Conservation (phyloP, 2,888 invertebrate species). For the Bruchidius siliquastri region DNA sequence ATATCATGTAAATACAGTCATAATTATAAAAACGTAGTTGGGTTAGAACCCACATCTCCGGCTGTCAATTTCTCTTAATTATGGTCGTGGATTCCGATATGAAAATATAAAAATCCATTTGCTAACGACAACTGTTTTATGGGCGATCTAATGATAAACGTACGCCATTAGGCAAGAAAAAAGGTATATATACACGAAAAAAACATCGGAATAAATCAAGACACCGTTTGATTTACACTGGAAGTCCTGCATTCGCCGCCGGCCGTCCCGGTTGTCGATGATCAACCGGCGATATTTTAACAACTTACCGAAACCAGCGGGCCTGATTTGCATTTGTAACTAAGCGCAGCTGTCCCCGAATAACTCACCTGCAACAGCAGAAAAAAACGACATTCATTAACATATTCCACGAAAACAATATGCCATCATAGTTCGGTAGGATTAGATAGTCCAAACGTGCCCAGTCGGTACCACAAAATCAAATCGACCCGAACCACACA, state of each 20-base stretch:
- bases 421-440: not conserved
- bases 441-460: not conserved
- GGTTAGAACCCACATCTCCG: no score
- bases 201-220: not conserved
- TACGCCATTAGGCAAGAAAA: not conserved
- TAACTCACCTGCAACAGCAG: not conserved
- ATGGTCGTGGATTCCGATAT: no score
- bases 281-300: not conserved
- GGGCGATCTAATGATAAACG: not conserved
- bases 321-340: not conserved
- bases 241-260: not conserved
- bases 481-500: no score
- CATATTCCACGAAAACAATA: not conserved
- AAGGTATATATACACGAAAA: not conserved
- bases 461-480: no score
- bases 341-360: not conserved
- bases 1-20: no score
- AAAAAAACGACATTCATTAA: not conserved
- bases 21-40: no score
- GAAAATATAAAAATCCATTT: no score
- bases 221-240: not conserved
- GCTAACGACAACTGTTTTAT: no score
- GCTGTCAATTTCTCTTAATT: no score
- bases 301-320: not conserved
- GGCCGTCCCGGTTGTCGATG: not conserved